These are phyloP conservation scores for Criorhina ranunculi DNA, from an alignment of 2,888 invertebrate genomes.

Conservation along the genomic window DNA sequence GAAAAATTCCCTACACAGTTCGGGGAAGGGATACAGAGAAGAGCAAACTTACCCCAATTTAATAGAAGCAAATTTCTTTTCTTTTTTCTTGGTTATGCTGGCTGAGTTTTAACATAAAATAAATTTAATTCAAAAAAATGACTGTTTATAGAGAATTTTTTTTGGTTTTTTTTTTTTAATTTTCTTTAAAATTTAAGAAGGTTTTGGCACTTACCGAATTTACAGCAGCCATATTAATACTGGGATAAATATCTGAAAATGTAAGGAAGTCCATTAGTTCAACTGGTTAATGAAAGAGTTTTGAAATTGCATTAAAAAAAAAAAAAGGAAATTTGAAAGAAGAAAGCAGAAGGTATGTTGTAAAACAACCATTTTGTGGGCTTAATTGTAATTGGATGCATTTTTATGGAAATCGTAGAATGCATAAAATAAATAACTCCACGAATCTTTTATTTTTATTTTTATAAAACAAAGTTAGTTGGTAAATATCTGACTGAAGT, in stretches of 20 bases:
- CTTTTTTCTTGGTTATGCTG: background rate
- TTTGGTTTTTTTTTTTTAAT: background rate
- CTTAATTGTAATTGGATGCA: too few relatives aligned
- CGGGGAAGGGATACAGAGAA: background rate
- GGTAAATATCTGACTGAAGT: too few relatives aligned
- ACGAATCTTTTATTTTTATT: too few relatives aligned
- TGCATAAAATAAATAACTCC: too few relatives aligned
- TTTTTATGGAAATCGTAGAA: too few relatives aligned
- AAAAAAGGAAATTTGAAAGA: background rate
- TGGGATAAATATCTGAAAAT: slow-evolving; percentile 74
- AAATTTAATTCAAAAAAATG: slow-evolving; percentile 58
- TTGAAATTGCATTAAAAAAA: slow-evolving; percentile 23
- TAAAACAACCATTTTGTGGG: background rate
- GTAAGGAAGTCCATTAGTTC: slow-evolving; percentile 52
- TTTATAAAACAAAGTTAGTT: too few relatives aligned
- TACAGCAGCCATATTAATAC: slow-evolving; percentile 82
- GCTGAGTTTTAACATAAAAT: slow-evolving; percentile 44
- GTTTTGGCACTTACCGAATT: slow-evolving; percentile 83
- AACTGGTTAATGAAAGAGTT: slow-evolving; percentile 43
- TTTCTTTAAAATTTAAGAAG: slow-evolving; percentile 23
- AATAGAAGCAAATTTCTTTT: slow-evolving; percentile 35
- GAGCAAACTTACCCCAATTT: slow-evolving; percentile 60
- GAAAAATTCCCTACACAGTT: slow-evolving; percentile 37
- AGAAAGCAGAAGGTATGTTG: background rate
- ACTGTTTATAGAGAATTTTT: slow-evolving; percentile 35